Evolutionary conservation across 2,888 invertebrate species (phyloP), one percentile per base, ranked within the genome.

Genomic region (Eupithecia subfuscata): DNA sequence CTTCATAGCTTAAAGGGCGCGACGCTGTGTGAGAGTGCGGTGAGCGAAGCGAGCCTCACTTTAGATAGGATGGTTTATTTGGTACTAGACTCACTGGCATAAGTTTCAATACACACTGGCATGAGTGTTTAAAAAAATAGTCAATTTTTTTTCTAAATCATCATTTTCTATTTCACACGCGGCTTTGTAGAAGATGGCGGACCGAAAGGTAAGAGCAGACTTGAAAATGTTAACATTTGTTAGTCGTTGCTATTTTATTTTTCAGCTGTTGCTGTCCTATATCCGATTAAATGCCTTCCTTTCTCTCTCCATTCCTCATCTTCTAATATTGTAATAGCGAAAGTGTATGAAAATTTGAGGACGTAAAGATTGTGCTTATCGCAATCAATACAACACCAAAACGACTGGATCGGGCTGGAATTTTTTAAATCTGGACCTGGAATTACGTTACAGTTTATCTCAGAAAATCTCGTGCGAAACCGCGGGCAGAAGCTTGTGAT

Each of bases 151-250:
- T 52, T n/a, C n/a, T 52, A 11, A 22, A 56, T 11, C 11, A 22
- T 22, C 8, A 2, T 56, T 56, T 11, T 22, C 8, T 56, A 56
- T 56, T 56, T 82, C 79, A 74, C 81, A 85, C 73, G 84, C 84
- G 80, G 78, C 71, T 67, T 65, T 75, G 75, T 80, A 88, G 90
- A 88, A 82, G 89, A 90, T 76, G 85, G 84, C 74, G 73, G 77
- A 18, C 86, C 88, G 64, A 87, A 83, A 86, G 90, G 90, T 90
- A 80, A 68, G n/a, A 34, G 11, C 25, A 12, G 25, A 25, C 2
- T 60, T 56, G 73, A 37, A 12, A 25, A 40, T 30, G 30, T 30
- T 30, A 30, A 30, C 30, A 48, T 1, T 69, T n/a, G n/a, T 52
- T 6, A n/a, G 3, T 52, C 4, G 3, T n/a, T 22, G 1, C 9